Percentiles rank a stretch among this genome's conserved stretches.
Evolutionary conservation across 2,113 vertebrate genomes (phyloP).

Genomic region (Helogale parvula): DNA sequence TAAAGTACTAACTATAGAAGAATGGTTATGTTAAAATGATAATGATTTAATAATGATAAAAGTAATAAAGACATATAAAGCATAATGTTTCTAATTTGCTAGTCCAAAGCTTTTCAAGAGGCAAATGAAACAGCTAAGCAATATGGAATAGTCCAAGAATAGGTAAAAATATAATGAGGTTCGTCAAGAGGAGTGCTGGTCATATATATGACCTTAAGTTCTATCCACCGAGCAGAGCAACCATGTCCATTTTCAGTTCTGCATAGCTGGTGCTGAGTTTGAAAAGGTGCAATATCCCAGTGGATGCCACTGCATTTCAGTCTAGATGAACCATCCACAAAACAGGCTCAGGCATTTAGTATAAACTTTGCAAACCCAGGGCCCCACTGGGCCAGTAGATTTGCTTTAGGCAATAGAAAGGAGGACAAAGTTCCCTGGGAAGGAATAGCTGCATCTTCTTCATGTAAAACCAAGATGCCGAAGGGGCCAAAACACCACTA

Average conservation of each 20-base stretch:
- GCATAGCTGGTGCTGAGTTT: background rate
- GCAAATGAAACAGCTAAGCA: background rate
- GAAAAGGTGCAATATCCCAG: background rate
- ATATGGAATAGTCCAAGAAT: background rate
- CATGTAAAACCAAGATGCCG: background rate
- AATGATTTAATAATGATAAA: background rate
- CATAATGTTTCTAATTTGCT: background rate
- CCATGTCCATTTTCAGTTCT: background rate
- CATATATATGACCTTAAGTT: background rate
- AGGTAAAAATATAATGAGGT: background rate
- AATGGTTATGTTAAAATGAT: background rate
- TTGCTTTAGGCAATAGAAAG: background rate
- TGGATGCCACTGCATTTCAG: background rate
- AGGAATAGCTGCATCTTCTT: background rate
- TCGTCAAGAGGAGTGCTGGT: background rate
- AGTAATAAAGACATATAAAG: background rate
- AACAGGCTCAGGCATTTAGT: background rate
- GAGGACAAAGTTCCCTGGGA: background rate
- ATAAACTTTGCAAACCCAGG: background rate
- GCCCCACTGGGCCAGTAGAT: background rate
- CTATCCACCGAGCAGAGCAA: background rate
- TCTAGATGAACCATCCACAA: background rate
- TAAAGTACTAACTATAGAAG: background rate
- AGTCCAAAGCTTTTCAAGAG: background rate
- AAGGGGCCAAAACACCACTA: background rate